Evolutionary conservation across 2,888 invertebrate genomes (phyloP), one percentile per base, ranked within the genome.

Genomic region (Dione juno): DNA sequence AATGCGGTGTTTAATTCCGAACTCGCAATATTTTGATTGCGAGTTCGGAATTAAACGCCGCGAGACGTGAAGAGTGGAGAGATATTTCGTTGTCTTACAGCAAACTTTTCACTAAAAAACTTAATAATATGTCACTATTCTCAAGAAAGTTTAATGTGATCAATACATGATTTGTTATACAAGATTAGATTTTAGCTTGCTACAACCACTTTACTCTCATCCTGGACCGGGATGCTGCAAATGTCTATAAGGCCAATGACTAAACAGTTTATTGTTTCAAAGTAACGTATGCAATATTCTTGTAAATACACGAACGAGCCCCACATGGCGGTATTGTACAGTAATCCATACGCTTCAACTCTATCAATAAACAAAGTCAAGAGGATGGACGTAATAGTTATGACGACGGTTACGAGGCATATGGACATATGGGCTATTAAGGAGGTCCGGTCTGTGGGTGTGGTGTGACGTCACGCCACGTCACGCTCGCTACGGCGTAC

Each of bases 381-480:
- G 1, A 1, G 16, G 11, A 40, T 57, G 11, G 10, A 57, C 37
- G 57, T 57, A 57, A 57, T 16, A 11, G 16, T 16, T 57, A 11
- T 57, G 57, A 57, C 37, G 57, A 16, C 1, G 54, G 11, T 6
- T 37, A 54, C 6, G 37, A 37, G 37, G 16, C n/a, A n/a, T n/a
- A n/a, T 57, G 16, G 37, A 35, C 53, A n/a, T 2, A 16, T 57
- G 37, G 37, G n/a, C 28, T 5, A 9, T 28, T 14, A n/a, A 57
- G 16, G 50, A 50, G 50, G 50, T 50, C 57, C 16, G 6, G 57
- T 53, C 37, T 37, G 52, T 28, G 41, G 57, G 50, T 16, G 64
- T 21, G 71, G 40, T 40, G 63, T 61, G 45, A n/a, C 52, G 64
- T 65, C n/a, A 28, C 68, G 59, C n/a, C 52, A 52, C 67, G 57